A percentile compares a stretch with the other conserved stretches of the same genome.
Evolutionary conservation across 2,797 vertebrate species (phyloP).

Genomic region (Poeciliopsis gracilis): DNA sequence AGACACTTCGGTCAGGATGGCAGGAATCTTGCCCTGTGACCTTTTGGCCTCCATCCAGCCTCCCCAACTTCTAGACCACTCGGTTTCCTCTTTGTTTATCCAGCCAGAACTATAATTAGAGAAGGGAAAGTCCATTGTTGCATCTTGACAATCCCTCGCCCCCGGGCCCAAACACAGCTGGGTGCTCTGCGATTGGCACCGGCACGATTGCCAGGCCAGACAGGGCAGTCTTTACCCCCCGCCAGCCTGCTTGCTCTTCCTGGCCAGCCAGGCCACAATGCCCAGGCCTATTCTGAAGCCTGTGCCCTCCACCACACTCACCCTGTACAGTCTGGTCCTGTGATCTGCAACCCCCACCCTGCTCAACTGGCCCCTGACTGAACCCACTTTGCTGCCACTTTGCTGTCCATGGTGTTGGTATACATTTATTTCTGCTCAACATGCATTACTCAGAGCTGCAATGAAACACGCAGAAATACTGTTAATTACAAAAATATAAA

Average conservation of each 20-base stretch:
- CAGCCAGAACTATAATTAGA: constrained; percentile 66
- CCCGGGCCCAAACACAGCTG: constrained; percentile 65
- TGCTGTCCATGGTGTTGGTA: constrained; percentile 60
- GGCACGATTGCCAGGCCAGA: constrained; percentile 58
- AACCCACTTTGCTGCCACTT: constrained; percentile 69
- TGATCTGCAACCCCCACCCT: constrained; percentile 29
- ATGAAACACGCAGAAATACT: constrained; percentile 11
- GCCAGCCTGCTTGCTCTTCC: constrained; percentile 54
- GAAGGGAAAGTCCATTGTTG: constrained; percentile 68
- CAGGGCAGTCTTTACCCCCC: constrained; percentile 54
- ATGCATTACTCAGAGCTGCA: constrained; percentile 64
- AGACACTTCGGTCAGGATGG: constrained; percentile 24
- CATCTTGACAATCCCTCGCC: constrained; percentile 59
- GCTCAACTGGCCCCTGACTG: constrained; percentile 69
- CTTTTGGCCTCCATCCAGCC: constrained; percentile 50
- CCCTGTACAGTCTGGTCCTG: constrained; percentile 48
- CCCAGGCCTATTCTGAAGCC: constrained; percentile 38
- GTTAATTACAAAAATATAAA: constrained; percentile 61
- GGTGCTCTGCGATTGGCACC: constrained; percentile 62
- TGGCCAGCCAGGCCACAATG: constrained; percentile 38
- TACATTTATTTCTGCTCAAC: constrained; percentile 62
- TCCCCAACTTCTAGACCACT: constrained; percentile 49
- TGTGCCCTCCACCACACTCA: constrained; percentile 52
- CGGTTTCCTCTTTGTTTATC: constrained; percentile 66
- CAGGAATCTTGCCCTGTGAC: constrained; percentile 45